A percentile compares a stretch with the other conserved stretches of the same genome.
phyloP scores from a whole-genome alignment of 64 coral and sea anemone species.

The Stichodactyla helianthus region DNA sequence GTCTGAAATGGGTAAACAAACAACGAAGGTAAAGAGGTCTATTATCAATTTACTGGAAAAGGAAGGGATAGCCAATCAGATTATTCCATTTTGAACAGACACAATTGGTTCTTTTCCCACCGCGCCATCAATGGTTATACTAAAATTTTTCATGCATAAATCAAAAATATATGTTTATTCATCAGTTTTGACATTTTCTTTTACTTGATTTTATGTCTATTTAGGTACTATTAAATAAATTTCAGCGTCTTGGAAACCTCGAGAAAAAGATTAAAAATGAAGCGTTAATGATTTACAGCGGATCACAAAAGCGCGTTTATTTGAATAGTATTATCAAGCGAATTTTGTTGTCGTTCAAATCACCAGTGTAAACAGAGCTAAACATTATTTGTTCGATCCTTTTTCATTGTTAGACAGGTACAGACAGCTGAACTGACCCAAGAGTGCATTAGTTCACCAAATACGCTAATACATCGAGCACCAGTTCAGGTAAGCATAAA shows the following conservation, averaged over 20 bases:
- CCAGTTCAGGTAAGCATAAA: background rate
- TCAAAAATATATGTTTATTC: background rate
- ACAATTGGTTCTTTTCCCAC: background rate
- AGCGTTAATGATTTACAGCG: too few species aligned
- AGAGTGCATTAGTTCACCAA: background rate
- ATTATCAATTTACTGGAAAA: conserved; percentile 2
- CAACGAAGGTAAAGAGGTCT: too few species aligned
- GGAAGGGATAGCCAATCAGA: background rate
- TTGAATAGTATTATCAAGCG: conserved; percentile 5
- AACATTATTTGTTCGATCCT: background rate
- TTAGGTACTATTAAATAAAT: too few species aligned
- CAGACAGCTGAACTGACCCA: background rate
- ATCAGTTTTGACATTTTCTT: background rate
- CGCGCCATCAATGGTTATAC: background rate
- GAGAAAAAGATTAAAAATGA: too few species aligned
- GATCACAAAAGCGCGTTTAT: background rate
- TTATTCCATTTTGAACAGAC: background rate
- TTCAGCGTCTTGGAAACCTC: too few species aligned
- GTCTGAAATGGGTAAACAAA: too few species aligned
- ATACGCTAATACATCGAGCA: background rate
- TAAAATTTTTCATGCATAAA: background rate
- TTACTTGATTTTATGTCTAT: background rate
- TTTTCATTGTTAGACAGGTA: background rate
- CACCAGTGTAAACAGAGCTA: background rate
- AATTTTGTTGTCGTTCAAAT: background rate